Conservation (phyloP, 2,888 invertebrate genomes). For the Monopis laevigella region DNA sequence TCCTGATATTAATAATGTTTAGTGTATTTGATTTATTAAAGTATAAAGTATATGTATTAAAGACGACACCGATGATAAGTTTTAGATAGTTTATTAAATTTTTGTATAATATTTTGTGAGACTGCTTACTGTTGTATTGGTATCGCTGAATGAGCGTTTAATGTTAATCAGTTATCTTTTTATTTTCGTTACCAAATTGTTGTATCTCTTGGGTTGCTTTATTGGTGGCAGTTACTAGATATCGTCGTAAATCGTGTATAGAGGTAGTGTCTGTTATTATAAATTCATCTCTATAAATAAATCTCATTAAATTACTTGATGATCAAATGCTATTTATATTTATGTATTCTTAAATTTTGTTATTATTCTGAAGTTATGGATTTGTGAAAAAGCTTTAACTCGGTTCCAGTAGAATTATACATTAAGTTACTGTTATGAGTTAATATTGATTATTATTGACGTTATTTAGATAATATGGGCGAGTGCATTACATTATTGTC, state of each 20-base stretch:
- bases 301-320: constrained; percentile 23
- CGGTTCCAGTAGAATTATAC: constrained; percentile 65
- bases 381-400: constrained; percentile 67
- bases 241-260: constrained; percentile 14
- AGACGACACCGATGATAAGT: constrained; percentile 59
- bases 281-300: constrained; percentile 5
- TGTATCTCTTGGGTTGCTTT: constrained; percentile 56
- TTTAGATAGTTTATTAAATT: constrained; percentile 62
- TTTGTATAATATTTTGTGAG: constrained; percentile 65
- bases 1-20: constrained; percentile 64
- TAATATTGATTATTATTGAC: constrained; percentile 63
- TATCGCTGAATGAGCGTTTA: constrained; percentile 51
- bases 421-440: constrained; percentile 66
- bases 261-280: constrained; percentile 3
- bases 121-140: constrained; percentile 67
- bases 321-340: constrained; percentile 63
- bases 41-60: constrained; percentile 44
- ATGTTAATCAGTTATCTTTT: constrained; percentile 56
- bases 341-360: constrained; percentile 54
- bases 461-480: constrained; percentile 63
- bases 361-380: constrained; percentile 53
- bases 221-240: constrained; percentile 50
- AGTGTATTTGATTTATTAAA: constrained; percentile 59
- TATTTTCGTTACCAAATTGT: constrained; percentile 66
- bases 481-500: constrained; percentile 63